Percentiles rank a stretch among this genome's conserved stretches.
Conservation (phyloP, 2,888 invertebrate genomes). For the Cordilura impudica region DNA sequence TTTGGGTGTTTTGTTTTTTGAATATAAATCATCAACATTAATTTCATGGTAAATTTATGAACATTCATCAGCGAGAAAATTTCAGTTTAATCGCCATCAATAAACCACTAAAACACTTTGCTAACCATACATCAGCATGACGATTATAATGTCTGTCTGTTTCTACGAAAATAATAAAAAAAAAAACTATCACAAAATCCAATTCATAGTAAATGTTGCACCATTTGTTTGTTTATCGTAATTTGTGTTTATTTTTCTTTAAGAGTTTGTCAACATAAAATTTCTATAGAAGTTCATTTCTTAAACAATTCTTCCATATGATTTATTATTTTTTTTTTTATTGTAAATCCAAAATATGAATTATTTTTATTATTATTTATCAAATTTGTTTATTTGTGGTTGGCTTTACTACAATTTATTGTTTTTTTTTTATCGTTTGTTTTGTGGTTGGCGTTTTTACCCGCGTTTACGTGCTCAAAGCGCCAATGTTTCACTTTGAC, state of each 20-base stretch:
- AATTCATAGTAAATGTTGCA: conserved; percentile 21
- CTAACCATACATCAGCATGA: conserved; percentile 68
- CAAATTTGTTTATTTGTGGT: conserved; percentile 16
- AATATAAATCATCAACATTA: conserved; percentile 51
- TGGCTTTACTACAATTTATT: background rate
- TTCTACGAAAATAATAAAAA: background rate
- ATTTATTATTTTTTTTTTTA: conserved; percentile 25
- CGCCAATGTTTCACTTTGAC: conserved; percentile 79
- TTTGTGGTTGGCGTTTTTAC: conserved; percentile 65
- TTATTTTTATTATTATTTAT: conserved; percentile 33
- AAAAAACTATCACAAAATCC: conserved; percentile 5
- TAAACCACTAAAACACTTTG: conserved; percentile 70
- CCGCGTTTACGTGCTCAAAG: conserved; percentile 78
- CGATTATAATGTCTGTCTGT: background rate
- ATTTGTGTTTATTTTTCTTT: no score
- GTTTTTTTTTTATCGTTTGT: conserved; percentile 20
- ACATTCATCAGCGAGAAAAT: conserved; percentile 67
- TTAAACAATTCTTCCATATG: conserved; percentile 6
- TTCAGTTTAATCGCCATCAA: conserved; percentile 70
- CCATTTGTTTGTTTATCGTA: conserved; percentile 5
- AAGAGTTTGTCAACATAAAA: conserved; percentile 34
- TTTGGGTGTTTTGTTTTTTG: background rate
- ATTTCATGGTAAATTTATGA: conserved; percentile 70
- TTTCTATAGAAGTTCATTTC: background rate
- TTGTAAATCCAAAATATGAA: conserved; percentile 5